Base-by-base conservation (phyloP, 2,113 vertebrate species). In the Syngnathoides biaculeatus region DNA sequence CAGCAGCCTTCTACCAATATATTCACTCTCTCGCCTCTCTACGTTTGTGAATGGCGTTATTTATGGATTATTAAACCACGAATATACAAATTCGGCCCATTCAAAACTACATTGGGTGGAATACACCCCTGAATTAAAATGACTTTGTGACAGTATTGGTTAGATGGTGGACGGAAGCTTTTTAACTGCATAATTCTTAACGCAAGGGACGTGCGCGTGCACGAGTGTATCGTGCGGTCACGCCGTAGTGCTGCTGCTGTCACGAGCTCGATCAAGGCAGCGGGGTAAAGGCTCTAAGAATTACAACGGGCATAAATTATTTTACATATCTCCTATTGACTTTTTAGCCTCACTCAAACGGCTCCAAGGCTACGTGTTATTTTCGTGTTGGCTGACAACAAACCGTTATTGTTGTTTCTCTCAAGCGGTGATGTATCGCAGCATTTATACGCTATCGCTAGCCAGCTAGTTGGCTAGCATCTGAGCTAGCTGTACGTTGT, bases 391-490 rank as follows among this genome's bases (percentile, higher is more conserved):
- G 53, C 42, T 62, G 77, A 42, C 59, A 67, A 26, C 58, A 47
- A 57, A 62, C 48, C 9, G 19, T 50, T 15, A 50, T 47, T 38
- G 62, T 58, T 59, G 22, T 80, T 72, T 74, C 43, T 67, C 66
- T 67, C 64, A 65, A 43, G 68, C 68, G 78, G 80, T 82, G 84
- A 90, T 90, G 87, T 81, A 59, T 82, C 79, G 74, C 67, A 68
- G 68, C 47, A 77, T 85, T 86, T 89, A 75, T 84, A 81, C 74
- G 73, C 72, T 79, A 83, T 50, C 73, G 88, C 80, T 89, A 90
- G 82, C 83, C 53, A 55, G 87, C 89, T 89, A 90, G 88, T 73
- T 65, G 68, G 79, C 86, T 92, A 90, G 90, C 91, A 86, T 82
- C 77, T 69, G 67, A 77, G 86, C 89, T 91, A 91, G 88, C 85